phyloP scores from a whole-genome alignment of 2,888 invertebrate species.

The Troides aeacus region DNA sequence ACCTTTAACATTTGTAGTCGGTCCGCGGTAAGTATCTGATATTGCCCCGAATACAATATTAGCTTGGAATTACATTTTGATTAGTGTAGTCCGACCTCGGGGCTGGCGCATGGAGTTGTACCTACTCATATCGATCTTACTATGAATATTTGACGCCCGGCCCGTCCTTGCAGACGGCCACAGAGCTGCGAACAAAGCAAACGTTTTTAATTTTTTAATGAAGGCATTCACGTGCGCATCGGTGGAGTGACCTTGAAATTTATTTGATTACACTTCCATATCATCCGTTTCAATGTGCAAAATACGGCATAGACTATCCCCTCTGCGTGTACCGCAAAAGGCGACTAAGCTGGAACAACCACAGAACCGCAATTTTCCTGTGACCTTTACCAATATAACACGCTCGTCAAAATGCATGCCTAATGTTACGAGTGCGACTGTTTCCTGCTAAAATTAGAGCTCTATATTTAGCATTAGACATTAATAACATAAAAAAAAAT shows the following conservation, averaged over 20 bases:
- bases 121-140: conserved; percentile 69
- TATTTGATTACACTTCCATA: not conserved
- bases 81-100: conserved; percentile 64
- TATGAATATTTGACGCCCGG: conserved; percentile 73
- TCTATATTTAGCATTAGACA: no score
- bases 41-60: conserved; percentile 60
- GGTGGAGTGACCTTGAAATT: not conserved
- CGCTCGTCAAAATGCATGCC: no score
- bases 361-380: no score
- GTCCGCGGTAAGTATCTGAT: conserved; percentile 39
- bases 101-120: conserved; percentile 56
- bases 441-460: no score
- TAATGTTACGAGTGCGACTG: no score
- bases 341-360: no score
- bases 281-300: no score
- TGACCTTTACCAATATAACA: no score
- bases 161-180: conserved; percentile 63
- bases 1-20: conserved; percentile 45
- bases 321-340: no score
- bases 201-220: conserved; percentile 22
- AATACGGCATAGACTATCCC: no score
- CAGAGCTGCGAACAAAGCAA: conserved; percentile 42
- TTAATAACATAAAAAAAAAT: no score
- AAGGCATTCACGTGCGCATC: conserved; percentile 15
- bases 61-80: conserved; percentile 68